These are phyloP conservation scores for Goniozus legneri DNA, from an alignment of 1,140 invertebrate species.

Conservation along the genomic window DNA sequence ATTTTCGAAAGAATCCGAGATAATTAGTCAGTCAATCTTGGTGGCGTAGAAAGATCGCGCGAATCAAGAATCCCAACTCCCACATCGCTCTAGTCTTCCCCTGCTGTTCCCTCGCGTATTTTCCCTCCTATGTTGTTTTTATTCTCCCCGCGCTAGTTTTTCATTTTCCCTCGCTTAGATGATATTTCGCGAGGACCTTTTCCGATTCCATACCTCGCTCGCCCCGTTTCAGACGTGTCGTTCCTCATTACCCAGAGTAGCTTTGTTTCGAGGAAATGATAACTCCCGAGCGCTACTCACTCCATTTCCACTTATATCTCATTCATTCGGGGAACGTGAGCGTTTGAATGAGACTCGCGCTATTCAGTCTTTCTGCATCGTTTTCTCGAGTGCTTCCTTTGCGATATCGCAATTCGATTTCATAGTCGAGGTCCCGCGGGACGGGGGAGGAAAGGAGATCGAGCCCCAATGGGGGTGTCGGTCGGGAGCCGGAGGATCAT, in stretches of 20 bases:
- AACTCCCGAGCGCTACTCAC: conserved; percentile 7
- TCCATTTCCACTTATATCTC: conserved; percentile 1
- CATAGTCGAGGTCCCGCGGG: conserved; percentile 9
- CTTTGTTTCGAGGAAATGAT: conserved; percentile 17
- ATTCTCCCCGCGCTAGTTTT: no score
- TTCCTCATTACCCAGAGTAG: background rate
- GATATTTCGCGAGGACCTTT: background rate
- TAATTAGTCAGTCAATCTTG: no score
- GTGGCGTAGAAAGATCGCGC: no score
- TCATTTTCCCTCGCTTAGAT: no score
- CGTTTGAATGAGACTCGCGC: conserved; percentile 14
- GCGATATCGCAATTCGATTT: conserved; percentile 7
- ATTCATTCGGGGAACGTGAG: no score
- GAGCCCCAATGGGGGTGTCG: conserved; percentile 4
- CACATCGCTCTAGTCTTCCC: no score
- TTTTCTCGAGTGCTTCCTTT: conserved; percentile 10
- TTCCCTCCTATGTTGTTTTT: no score
- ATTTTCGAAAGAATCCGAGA: no score
- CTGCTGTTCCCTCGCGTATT: background rate
- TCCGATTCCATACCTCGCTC: background rate
- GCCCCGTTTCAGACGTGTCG: background rate
- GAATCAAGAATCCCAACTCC: no score
- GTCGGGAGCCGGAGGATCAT: no score
- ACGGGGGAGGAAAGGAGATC: conserved; percentile 10
- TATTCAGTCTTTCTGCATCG: conserved; percentile 11